These are phyloP conservation scores for Anoplophora glabripennis DNA, from an alignment of 1,140 invertebrate genomes.

Conservation along the genomic window DNA sequence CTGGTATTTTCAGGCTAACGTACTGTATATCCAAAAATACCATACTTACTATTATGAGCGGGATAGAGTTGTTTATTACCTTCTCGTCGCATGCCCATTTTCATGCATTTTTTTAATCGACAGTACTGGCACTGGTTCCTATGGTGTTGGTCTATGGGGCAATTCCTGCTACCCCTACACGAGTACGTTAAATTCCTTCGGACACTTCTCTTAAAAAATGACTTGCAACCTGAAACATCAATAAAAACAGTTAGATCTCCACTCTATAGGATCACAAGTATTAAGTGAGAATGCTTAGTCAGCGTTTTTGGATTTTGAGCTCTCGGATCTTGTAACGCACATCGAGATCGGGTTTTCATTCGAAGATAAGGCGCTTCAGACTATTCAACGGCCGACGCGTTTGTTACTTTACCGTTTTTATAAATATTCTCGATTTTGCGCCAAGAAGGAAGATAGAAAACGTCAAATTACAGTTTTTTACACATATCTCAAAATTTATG, in stretches of 20 bases:
- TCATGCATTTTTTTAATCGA: constrained; percentile 97
- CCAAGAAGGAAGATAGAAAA: too few relatives aligned
- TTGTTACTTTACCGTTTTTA: too few relatives aligned
- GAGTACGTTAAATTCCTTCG: constrained; percentile 96
- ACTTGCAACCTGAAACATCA: constrained; percentile 83
- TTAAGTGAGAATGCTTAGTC: too few relatives aligned
- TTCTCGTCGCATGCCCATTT: constrained; percentile 99
- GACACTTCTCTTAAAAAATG: constrained; percentile 97
- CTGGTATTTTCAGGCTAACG: constrained; percentile 3
- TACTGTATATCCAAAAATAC: constrained; percentile 8
- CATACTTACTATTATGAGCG: neutral
- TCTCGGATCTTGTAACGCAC: too few relatives aligned
- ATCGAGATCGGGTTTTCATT: too few relatives aligned
- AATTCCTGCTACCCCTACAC: constrained; percentile 93
- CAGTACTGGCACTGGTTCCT: constrained; percentile 99
- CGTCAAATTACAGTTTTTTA: too few relatives aligned
- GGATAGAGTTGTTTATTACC: constrained; percentile 64
- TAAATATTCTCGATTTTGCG: too few relatives aligned
- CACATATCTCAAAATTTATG: too few relatives aligned
- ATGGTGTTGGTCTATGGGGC: constrained; percentile 98
- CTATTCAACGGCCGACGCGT: too few relatives aligned
- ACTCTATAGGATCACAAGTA: too few relatives aligned
- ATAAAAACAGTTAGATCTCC: constrained; percentile 11
- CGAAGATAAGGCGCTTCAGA: too few relatives aligned
- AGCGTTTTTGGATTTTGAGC: too few relatives aligned